Conservation (phyloP, 92 coral and sea anemone genomes). For the Isaurus tuberculatus region DNA sequence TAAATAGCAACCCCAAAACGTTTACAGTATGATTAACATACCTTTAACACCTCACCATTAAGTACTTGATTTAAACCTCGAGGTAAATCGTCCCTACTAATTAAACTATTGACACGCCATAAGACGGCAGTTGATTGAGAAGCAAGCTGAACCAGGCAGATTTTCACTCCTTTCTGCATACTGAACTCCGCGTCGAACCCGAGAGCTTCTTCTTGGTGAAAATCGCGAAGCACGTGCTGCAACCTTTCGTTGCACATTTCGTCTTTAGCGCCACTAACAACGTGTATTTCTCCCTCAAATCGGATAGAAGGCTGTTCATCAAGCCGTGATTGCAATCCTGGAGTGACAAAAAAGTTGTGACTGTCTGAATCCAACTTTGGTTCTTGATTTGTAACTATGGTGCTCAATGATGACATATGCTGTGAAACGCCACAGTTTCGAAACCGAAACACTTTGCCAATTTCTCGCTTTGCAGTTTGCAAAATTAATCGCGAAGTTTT, state of each 20-base stretch:
- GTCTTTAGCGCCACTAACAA: conserved; percentile 27
- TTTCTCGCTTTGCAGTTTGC: neutral
- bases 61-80: conserved; percentile 42
- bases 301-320: conserved; percentile 17
- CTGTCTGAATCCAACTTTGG: neutral
- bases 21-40: neutral
- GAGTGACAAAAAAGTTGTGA: conserved; percentile 23
- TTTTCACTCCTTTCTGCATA: conserved; percentile 42
- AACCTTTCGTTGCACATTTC: conserved; percentile 16
- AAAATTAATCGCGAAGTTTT: neutral
- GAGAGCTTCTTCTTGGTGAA: conserved; percentile 59
- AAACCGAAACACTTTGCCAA: conserved; percentile 16
- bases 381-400: neutral
- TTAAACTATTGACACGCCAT: conserved; percentile 68
- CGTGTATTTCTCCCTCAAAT: conserved; percentile 51
- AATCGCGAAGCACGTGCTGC: conserved; percentile 58
- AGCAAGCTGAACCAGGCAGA: conserved; percentile 83
- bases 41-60: conserved; percentile 48
- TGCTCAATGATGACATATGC: neutral
- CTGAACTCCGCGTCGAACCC: conserved; percentile 81
- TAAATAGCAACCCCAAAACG: neutral
- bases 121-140: conserved; percentile 67
- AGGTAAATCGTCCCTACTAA: conserved; percentile 46
- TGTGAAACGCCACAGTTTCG: neutral
- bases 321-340: conserved; percentile 20